Evolutionary conservation across 1,140 invertebrate species (phyloP), one percentile per base, ranked within the genome.

Genomic region (Grapholita molesta): DNA sequence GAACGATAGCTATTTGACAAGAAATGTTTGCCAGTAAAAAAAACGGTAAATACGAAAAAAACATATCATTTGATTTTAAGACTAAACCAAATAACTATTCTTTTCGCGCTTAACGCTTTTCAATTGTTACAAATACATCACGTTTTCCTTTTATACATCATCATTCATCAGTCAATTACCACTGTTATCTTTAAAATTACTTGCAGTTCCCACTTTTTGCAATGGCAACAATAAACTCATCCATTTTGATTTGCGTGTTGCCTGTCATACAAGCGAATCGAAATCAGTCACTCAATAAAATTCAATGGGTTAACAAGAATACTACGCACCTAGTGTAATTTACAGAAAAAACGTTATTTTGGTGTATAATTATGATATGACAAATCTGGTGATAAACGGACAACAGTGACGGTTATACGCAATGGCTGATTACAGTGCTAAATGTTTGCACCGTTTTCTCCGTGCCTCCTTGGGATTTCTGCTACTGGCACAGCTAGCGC

Each of bases 321-420:
- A 75, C 74, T 76, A 71, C 75, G 74, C 68, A 61, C 12, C 25
- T 32, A 0, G 23, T 70, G 64, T 53, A 75, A 70, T 68, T 73
- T 68, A 65, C 12, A 52, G 33, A 24, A 8, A 18, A 64, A 70
- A 73, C 65, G 25, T 68, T 52, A 61, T 52, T 72, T 52, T 74
- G 53, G 67, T 69, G 77, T 77, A 35, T 77, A 85, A 85, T 73
- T 83, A 85, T 86, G 85, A 80, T 85, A 85, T 86, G 84, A 87
- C 78, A 75, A 69, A 69, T 67, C 52, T 66, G 67, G 38, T 79
- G 71, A 66, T 76, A 42, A 32, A 70, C 35, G 30, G 48, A 23
- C n/a, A 69, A 57, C 64, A 79, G 79, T 70, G 71, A 73, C 69
- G 61, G 69, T 77, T 75, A 71, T 66, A 64, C 32, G 75, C 71